Base-by-base conservation (phyloP, 1,140 invertebrate genomes). In the Hydropsyche tenuis region DNA sequence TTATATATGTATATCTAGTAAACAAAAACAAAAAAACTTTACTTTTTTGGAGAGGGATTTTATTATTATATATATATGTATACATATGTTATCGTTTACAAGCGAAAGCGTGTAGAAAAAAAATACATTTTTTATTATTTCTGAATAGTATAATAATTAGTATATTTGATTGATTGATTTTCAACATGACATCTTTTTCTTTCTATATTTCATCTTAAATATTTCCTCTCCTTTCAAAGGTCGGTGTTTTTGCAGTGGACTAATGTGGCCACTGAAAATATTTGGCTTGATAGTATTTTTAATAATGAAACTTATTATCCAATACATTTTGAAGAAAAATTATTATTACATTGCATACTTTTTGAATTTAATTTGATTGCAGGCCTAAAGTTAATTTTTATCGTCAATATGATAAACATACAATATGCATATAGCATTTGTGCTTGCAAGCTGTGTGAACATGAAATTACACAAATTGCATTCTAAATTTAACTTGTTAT, bases 251-350 rank as follows among this genome's bases (percentile, higher is more conserved):
- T 45, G 68, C 23, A 73, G 70, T 70, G 73, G 65, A 73, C 48
- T 69, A 69, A 65, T 71, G n/a, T 51, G 69, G 66, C 73, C 53
- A 73, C 73, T 73, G 51, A 60, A 72, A 56, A 74, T 69, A 69
- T 75, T 77, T 64, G 73, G 76, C 76, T 77, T 77, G 42, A 62
- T 77, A 77, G 76, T 51, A 74, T 72, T 72, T 73, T 77, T 69
- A 60, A 23, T 69, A 74, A 56, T 69, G 73, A 68, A 64, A 71
- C 68, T 72, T 77, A 73, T 73, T 74, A 72, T 74, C 68, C 51
- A 77, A 71, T 73, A 74, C 72, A 70, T 77, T 77, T 72, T 77
- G 69, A 76, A 73, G 69, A 69, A 51, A 4, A 18, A 23, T 25
- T 48, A 68, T 23, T 23, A 18, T 48, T 68, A 48, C 65, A 48